Base-by-base conservation (phyloP, 2,888 invertebrate species). In the Leptura quadrifasciata region DNA sequence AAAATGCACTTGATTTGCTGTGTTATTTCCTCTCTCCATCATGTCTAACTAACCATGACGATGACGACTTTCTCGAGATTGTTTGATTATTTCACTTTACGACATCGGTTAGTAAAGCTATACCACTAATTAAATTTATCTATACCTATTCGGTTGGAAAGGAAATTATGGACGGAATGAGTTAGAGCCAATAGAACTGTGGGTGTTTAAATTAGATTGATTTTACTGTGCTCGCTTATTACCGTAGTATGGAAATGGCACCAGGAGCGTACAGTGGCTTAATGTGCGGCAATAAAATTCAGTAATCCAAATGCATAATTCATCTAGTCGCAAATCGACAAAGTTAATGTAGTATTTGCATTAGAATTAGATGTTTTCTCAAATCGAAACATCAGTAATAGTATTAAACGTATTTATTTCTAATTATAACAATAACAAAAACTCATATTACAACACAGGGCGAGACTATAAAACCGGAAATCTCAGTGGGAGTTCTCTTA, bases 41-140 rank as follows among this genome's bases (percentile, higher is more conserved):
- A 18, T 24, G 57, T 24, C 52, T 52, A 68, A 68, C 68, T 68
- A 68, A 68, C 55, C 68, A 20, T 68, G 35, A 68, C 55, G 31
- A 47, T 17, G 57, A 57, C 17, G 17, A 68, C 68, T 68, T 68
- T 68, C 68, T 68, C 68, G 24, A 17, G 54, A 31, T 27, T 10
- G 17, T 54, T 68, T 47, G 54, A 27, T 31, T 55, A 52, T 65
- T 10, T 54, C 6, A 52, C 15, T n/a, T 47, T 47, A n/a, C 47
- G 47, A 17, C 17, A 39, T 39, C 18, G 10, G 67, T 6, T 54
- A 54, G 58, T 58, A 58, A 58, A 58, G 24, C 27, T 10, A 27
- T 27, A 68, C 55, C 54, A 31, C 68, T 55, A 55, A 55, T 68
- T 68, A 68, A 47, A 52, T 65, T 63, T 52, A 10, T 4, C 52